A percentile compares a stretch with the other conserved stretches of the same genome.
Conservation (phyloP, 2,888 invertebrate species). For the Dasysyrphus tricinctus region DNA sequence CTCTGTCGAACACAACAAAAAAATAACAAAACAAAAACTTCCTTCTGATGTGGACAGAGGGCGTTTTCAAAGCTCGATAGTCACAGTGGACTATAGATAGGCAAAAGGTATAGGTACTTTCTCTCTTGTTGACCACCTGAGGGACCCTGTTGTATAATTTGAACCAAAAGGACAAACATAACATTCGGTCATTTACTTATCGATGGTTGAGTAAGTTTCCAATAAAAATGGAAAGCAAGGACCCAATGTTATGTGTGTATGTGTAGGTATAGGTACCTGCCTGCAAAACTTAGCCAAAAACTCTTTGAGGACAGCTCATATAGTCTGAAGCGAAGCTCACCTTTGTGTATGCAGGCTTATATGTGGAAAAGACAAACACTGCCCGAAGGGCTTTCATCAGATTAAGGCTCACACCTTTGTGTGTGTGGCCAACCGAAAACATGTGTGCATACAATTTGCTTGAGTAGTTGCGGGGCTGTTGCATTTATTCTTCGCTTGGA, state of each 20-base stretch:
- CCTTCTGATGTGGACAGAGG: conserved; percentile 22
- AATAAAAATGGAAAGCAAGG: conserved; percentile 58
- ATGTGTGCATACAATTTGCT: conserved; percentile 62
- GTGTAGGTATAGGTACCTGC: background rate
- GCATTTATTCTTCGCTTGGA: conserved; percentile 22
- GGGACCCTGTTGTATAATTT: conserved; percentile 24
- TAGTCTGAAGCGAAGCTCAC: conserved; percentile 1
- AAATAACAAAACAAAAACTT: conserved; percentile 26
- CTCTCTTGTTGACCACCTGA: conserved; percentile 41
- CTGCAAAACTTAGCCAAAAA: background rate
- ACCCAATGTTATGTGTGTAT: conserved; percentile 2
- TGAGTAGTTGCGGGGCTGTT: conserved; percentile 13
- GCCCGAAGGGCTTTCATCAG: conserved; percentile 65
- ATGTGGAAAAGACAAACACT: conserved; percentile 42
- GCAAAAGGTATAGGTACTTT: background rate
- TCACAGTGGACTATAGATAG: background rate
- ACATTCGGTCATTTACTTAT: conserved; percentile 73
- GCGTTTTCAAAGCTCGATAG: conserved; percentile 25
- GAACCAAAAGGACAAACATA: conserved; percentile 67
- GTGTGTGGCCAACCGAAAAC: conserved; percentile 66
- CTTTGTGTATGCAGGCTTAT: conserved; percentile 1
- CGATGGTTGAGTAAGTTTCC: conserved; percentile 74
- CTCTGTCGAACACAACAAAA: background rate
- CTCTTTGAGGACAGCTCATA: background rate
- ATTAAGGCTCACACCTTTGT: conserved; percentile 70